Conservation (phyloP, 2,888 invertebrate species). For the Lasioglossum calceatum region DNA sequence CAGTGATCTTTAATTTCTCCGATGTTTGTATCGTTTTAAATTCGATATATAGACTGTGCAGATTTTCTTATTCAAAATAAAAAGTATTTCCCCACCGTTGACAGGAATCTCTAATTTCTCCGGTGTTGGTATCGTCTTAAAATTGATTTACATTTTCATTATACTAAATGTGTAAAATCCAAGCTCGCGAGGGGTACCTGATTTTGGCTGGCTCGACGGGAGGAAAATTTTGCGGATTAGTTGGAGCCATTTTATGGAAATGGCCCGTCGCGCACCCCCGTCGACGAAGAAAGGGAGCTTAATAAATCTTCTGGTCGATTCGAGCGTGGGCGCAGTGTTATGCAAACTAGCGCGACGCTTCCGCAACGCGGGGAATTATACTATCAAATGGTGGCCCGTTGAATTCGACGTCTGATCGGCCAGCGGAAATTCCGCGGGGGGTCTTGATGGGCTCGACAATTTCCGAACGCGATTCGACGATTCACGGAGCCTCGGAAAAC, state of each 20-base stretch:
- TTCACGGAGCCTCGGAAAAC: background rate
- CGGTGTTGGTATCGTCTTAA: no score
- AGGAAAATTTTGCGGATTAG: background rate
- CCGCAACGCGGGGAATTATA: constrained; percentile 31
- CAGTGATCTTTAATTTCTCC: no score
- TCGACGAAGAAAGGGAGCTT: background rate
- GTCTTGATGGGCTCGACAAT: background rate
- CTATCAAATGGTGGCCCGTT: constrained; percentile 26
- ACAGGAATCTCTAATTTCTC: background rate
- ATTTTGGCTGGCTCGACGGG: background rate
- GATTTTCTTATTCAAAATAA: no score
- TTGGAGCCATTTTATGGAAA: background rate
- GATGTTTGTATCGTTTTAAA: no score
- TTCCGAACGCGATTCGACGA: background rate
- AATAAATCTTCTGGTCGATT: constrained; percentile 39
- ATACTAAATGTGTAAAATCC: background rate
- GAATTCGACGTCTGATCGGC: constrained; percentile 21
- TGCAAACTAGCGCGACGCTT: constrained; percentile 43
- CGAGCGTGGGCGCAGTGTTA: constrained; percentile 31
- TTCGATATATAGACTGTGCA: no score
- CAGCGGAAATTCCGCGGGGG: background rate
- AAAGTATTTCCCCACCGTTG: no score
- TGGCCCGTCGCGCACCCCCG: background rate
- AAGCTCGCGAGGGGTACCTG: background rate
- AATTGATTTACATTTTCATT: background rate